phyloP scores from a whole-genome alignment of 1,140 invertebrate genomes.

The Drosophila subobscura region DNA sequence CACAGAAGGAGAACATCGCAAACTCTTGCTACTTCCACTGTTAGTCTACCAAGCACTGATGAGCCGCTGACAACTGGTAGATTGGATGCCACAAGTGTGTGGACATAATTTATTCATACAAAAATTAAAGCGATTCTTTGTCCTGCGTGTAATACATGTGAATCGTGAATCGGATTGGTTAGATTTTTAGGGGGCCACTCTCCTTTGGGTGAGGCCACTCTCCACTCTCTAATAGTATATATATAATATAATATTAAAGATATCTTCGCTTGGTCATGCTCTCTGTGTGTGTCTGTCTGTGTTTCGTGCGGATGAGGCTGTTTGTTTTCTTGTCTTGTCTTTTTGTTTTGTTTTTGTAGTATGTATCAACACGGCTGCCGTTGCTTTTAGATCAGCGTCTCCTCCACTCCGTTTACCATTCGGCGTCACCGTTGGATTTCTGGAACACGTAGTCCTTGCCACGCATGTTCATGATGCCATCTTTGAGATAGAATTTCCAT shows the following conservation, averaged over 20 bases:
- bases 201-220: too few species aligned
- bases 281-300: not conserved
- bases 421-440: slow-evolving; percentile 99
- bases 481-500: slow-evolving; percentile 99
- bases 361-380: slow-evolving; percentile 20
- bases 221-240: slow-evolving; percentile 13
- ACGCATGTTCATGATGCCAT: slow-evolving; percentile 99
- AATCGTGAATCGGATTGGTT: too few species aligned
- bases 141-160: too few species aligned
- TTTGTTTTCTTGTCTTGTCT: slow-evolving; percentile 62
- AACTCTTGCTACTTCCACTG: too few species aligned
- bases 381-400: not conserved
- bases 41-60: too few species aligned
- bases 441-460: slow-evolving; percentile 99
- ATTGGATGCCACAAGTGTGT: too few species aligned
- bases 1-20: too few species aligned
- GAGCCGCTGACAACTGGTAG: too few species aligned
- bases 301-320: slow-evolving; percentile 56
- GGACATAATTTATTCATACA: too few species aligned
- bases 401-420: slow-evolving; percentile 90
- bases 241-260: slow-evolving; percentile 19
- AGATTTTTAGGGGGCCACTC: too few species aligned
- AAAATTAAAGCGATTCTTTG: too few species aligned
- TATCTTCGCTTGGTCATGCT: slow-evolving; percentile 54
- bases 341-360: slow-evolving; percentile 9